Evolutionary conservation across 2,113 vertebrate genomes (phyloP).

Genomic region (Tragelaphus imberbis): DNA sequence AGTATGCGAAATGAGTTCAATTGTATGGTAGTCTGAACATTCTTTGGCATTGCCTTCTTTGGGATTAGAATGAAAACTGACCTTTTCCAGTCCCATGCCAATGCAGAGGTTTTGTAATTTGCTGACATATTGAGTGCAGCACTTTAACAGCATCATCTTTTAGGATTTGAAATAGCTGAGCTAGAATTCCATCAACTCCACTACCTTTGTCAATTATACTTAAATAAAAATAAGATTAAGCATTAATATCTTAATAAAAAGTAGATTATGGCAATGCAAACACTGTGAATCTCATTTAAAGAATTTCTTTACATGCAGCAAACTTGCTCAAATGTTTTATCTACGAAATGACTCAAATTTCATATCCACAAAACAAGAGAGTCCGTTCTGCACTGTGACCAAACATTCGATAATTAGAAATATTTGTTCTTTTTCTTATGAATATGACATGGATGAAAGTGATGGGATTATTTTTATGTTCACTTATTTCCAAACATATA

Average conservation of each 20-base stretch:
- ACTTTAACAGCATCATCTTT: background rate
- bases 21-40: background rate
- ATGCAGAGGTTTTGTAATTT: background rate
- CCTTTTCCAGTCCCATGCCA: background rate
- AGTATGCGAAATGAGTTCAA: background rate
- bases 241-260: background rate
- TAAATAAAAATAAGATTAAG: background rate
- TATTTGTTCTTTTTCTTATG: background rate
- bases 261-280: background rate
- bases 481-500: background rate
- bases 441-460: background rate
- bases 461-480: background rate
- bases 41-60: background rate
- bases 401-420: slow-evolving; percentile 23
- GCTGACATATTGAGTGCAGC: background rate
- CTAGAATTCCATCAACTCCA: background rate
- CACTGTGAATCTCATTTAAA: background rate
- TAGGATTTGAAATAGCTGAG: background rate
- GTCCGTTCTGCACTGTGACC: background rate
- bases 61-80: background rate
- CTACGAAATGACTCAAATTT: background rate
- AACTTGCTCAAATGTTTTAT: background rate
- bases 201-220: background rate
- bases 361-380: background rate
- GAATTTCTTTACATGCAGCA: background rate